These are phyloP conservation scores for cattle (Bos taurus) DNA, from an alignment of 2,113 vertebrate genomes.

Conservation along the genomic window ARS-UCD2.0 NC_037330.1:27467501-27468000, in stretches of 20 bases:
- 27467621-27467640: background rate
- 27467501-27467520: background rate
- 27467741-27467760: background rate
- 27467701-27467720: background rate
- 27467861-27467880: background rate
- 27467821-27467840: background rate
- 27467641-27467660: background rate
- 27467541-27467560: background rate
- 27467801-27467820: background rate
- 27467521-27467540: background rate
- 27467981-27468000: background rate
- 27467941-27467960: background rate
- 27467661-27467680: background rate
- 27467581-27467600: background rate
- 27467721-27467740: background rate
- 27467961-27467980: background rate
- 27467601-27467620: background rate
- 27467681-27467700: fast-evolving
- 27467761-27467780: background rate
- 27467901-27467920: background rate
- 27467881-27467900: background rate
- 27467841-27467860: background rate
- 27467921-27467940: background rate
- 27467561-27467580: background rate
- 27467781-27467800: background rate